Base-by-base conservation (phyloP, 1,140 invertebrate species). In the Drosophila oshimai region DNA sequence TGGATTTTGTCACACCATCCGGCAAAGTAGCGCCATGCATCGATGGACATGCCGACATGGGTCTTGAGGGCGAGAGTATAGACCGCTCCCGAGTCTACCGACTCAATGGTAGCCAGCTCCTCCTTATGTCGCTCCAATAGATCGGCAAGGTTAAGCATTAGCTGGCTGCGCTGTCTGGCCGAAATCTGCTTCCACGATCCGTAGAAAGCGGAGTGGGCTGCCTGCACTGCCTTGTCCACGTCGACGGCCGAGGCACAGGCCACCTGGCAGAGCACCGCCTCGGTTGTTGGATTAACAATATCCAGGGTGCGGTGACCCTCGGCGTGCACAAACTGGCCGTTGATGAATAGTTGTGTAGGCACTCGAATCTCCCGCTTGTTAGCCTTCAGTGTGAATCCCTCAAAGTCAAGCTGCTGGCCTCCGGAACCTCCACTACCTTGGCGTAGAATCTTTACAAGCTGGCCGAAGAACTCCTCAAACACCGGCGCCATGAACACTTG, bases 1-100 rank as follows among this genome's bases (percentile, higher is more conserved):
- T 97, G 95, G 33, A 98, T 97, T 90, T 99, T 99, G 91, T 99
- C 98, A 39, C 96, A 95, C 96, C 97, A 99, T 2, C 98, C 97
- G 10, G 97, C 96, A 91, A 97, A 98, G 80, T 98, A 98, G 7
- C 96, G 92, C 96, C 96, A 98, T 0, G 96, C 97, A 73, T 98
- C 97, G 34, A 98, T 97, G 1, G 96, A 97, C 97, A 98, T 98
- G 17, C 97, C 97, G 5, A 98, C 91, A 88, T 98, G 98, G 0
- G 98, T 99, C 89, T 99, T 99, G 5, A 99, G 83, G 0, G 98
- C 98, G 18, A 99, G 92, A 0, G 98, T 99, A 90, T 99, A 99
- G 0, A 99, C 98, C 0, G 98, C 98, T 4, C 98, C 98, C 0
- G 97, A 98, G 90, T 99, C 98, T 4, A 99, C 93, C 0, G 94